phyloP scores from a whole-genome alignment of 2,888 invertebrate genomes.

The Mesoligia furuncula region DNA sequence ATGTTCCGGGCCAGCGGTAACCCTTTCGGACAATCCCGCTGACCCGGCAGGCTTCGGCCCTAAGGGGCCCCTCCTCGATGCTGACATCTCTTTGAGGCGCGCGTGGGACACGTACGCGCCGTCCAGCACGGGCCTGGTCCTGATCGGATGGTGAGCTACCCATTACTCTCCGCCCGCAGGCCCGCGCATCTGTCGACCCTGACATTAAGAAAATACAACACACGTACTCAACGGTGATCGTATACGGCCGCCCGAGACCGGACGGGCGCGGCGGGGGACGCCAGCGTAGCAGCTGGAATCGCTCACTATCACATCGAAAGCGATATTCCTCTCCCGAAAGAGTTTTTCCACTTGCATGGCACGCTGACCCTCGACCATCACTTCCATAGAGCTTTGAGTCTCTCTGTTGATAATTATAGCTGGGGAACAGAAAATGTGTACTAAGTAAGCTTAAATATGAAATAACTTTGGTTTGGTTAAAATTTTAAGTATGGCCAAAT shows the following conservation, averaged over 20 bases:
- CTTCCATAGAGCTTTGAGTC: conserved; percentile 71
- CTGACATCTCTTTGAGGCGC: too few species aligned
- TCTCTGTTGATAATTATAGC: conserved; percentile 84
- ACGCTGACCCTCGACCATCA: conserved; percentile 80
- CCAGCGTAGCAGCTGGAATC: conserved; percentile 60
- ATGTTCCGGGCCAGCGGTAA: too few species aligned
- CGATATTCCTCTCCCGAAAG: conserved; percentile 79
- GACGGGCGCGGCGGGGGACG: conserved; percentile 52
- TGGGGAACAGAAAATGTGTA: conserved; percentile 52
- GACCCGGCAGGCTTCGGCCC: too few species aligned
- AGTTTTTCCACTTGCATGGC: conserved; percentile 79
- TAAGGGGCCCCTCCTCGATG: too few species aligned
- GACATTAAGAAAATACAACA: background rate
- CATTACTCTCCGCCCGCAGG: too few species aligned
- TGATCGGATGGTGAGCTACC: too few species aligned
- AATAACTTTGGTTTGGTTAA: background rate
- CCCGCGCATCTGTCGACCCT: too few species aligned
- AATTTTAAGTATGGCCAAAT: background rate
- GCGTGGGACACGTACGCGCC: too few species aligned
- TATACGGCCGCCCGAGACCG: conserved; percentile 49
- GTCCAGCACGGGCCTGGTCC: too few species aligned
- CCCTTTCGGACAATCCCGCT: too few species aligned
- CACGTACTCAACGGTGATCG: conserved; percentile 68
- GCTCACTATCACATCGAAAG: conserved; percentile 71
- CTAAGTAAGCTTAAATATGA: background rate